Conservation (phyloP, 2,113 vertebrate genomes). For the Arenaria interpres region DNA sequence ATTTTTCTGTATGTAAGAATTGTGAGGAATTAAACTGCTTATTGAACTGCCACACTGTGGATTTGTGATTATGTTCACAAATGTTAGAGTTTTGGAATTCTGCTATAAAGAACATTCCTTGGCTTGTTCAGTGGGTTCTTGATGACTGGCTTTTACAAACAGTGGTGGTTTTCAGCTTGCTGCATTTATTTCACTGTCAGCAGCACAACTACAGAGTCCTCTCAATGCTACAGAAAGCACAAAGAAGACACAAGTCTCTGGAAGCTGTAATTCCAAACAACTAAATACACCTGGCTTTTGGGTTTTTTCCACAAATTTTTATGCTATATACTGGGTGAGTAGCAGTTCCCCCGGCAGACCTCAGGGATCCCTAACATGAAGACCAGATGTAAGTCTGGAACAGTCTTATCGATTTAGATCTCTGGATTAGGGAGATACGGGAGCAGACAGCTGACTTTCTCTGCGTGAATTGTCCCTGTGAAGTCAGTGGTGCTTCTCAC, state of each 20-base stretch:
- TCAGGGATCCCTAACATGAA: not conserved
- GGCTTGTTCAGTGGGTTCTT: not conserved
- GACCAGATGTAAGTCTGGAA: not conserved
- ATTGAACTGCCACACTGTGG: not conserved
- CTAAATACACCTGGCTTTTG: not conserved
- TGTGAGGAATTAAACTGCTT: not conserved
- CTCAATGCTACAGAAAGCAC: not conserved
- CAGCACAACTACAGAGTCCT: not conserved
- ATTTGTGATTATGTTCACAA: not conserved
- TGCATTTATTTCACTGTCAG: not conserved
- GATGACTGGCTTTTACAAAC: not conserved
- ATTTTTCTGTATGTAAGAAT: not conserved
- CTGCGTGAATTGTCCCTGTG: not conserved
- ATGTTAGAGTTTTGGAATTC: not conserved
- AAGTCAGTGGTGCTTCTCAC: not conserved
- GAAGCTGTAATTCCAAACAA: not conserved
- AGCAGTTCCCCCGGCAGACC: not conserved
- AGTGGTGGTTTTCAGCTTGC: not conserved
- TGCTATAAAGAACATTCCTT: not conserved
- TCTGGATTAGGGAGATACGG: not conserved
- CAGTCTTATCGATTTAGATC: not conserved
- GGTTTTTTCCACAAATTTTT: not conserved
- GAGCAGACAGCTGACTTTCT: not conserved
- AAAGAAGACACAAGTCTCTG: not conserved
- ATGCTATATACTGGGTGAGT: fast-evolving